Percentiles rank a stretch among this genome's conserved stretches.
These are phyloP conservation scores for Noctua janthe DNA, from an alignment of 2,888 invertebrate species.

Conservation along the genomic window DNA sequence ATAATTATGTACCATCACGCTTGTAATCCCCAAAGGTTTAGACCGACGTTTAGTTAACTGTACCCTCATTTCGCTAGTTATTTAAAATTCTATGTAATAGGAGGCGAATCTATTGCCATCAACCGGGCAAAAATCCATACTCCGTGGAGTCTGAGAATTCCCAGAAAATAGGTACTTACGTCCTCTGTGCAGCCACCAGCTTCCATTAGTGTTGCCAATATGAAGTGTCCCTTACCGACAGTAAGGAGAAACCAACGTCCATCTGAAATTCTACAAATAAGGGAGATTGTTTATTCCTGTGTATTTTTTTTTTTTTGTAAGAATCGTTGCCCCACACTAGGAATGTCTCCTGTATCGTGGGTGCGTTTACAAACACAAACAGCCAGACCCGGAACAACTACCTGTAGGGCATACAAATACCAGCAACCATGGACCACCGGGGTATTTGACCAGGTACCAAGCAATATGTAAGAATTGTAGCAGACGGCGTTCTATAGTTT, in stretches of 20 bases:
- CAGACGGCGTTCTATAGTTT: too few species aligned
- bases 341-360: too few species aligned
- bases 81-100: too few species aligned
- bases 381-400: too few species aligned
- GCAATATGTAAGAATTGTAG: background rate
- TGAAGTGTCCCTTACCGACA: slow-evolving; percentile 93
- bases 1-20: background rate
- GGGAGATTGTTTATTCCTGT: background rate
- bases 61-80: too few species aligned
- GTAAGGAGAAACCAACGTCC: slow-evolving; percentile 94
- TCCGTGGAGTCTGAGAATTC: too few species aligned
- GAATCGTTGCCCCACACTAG: too few species aligned
- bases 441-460: background rate
- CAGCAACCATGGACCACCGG: too few species aligned
- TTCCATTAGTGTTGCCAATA: slow-evolving; percentile 93
- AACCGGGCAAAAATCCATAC: too few species aligned
- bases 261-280: slow-evolving; percentile 87
- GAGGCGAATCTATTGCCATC: too few species aligned
- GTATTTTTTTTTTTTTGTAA: background rate
- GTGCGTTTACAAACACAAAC: too few species aligned
- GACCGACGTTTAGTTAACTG: background rate
- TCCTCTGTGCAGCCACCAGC: slow-evolving; percentile 94
- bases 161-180: slow-evolving; percentile 72
- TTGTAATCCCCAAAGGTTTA: background rate
- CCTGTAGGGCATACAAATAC: too few species aligned